A percentile compares a stretch with the other conserved stretches of the same genome.
These are phyloP conservation scores for Seriola quinqueradiata DNA, from an alignment of 2,113 vertebrate species.

Conservation along the genomic window DNA sequence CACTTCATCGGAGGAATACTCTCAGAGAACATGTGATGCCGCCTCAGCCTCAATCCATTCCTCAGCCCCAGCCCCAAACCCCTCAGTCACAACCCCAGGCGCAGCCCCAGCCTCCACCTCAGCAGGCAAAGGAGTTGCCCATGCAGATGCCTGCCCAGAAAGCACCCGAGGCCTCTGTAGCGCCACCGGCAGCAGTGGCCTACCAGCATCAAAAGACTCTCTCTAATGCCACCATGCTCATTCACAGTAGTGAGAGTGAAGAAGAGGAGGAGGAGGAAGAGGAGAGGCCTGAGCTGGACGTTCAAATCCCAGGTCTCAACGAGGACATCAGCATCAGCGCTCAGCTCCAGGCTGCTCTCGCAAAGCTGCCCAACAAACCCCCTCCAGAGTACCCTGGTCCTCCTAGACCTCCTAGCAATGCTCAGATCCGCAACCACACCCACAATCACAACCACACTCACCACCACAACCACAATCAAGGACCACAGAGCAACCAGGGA, in stretches of 20 bases:
- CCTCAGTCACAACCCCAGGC: conserved; percentile 73
- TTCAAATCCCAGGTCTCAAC: conserved; percentile 87
- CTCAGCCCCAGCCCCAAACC: conserved; percentile 63
- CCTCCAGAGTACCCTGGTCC: conserved; percentile 95
- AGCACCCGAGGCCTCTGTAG: conserved; percentile 74
- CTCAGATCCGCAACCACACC: conserved; percentile 83
- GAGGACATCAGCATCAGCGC: conserved; percentile 92
- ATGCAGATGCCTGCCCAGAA: conserved; percentile 77
- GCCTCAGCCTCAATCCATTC: conserved; percentile 66
- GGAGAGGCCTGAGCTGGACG: conserved; percentile 84
- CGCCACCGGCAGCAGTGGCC: conserved; percentile 43
- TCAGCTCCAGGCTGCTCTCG: conserved; percentile 94
- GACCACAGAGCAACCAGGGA: conserved; percentile 81
- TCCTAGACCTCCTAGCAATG: conserved; percentile 87
- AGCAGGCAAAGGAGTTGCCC: conserved; percentile 73
- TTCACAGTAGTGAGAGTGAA: conserved; percentile 97
- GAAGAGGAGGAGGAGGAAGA: conserved; percentile 83
- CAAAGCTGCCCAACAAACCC: conserved; percentile 96
- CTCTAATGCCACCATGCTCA: conserved; percentile 96
- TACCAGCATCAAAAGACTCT: conserved; percentile 95
- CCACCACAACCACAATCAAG: conserved; percentile 79
- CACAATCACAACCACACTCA: conserved; percentile 78
- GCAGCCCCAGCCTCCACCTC: conserved; percentile 62
- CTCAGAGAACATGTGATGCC: conserved; percentile 89
- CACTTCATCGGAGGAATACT: conserved; percentile 90